Evolutionary conservation across 2,113 vertebrate species (phyloP), one percentile per base, ranked within the genome.

Genomic region (Anoura caudifer): DNA sequence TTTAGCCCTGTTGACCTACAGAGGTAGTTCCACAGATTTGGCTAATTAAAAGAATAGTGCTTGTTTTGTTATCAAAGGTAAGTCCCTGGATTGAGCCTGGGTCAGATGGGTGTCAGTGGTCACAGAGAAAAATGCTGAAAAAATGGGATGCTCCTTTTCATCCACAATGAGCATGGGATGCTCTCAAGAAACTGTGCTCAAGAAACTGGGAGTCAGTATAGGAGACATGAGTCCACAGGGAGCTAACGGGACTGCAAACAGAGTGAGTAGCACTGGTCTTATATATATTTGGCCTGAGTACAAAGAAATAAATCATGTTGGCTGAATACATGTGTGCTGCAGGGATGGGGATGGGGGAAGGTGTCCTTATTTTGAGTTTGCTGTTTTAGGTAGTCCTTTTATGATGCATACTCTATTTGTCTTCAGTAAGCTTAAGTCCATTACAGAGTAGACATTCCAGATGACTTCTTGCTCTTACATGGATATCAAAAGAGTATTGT

Each of bases 321-420:
- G 14, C 31, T 89, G 63, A 12, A 43, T 72, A 47, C 8, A 16
- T 36, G 33, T 76, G 2, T 54, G 11, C 20, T 31, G 10, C 12
- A 50, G 20, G 19, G 24, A 0, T 79, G 17, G 36, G 20, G 28
- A 1, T 80, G 1, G 3, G 6, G 36, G 2, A 83, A 17, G 2
- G 5, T 54, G 33, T 84, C 52, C 20, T 4, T 22, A 43, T n/a
- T 28, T n/a, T 31, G 13, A 83, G 43, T 28, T 89, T 41, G 5
- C 67, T 91, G 33, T 63, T 73, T 47, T 33, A 73, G 50, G 43
- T 59, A 59, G 73, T 94, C 17, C 47, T 95, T 61, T 63, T 87
- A 38, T 76, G 59, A 81, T 56, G 69, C 13, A 7, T 56, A 72
- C 20, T 75, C 8, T 72, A 3, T 59, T 73, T 76, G 75, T 26